Evolutionary conservation across 2,113 vertebrate species (phyloP), one percentile per base, ranked within the genome.

Genomic region (Cepphus grylle): DNA sequence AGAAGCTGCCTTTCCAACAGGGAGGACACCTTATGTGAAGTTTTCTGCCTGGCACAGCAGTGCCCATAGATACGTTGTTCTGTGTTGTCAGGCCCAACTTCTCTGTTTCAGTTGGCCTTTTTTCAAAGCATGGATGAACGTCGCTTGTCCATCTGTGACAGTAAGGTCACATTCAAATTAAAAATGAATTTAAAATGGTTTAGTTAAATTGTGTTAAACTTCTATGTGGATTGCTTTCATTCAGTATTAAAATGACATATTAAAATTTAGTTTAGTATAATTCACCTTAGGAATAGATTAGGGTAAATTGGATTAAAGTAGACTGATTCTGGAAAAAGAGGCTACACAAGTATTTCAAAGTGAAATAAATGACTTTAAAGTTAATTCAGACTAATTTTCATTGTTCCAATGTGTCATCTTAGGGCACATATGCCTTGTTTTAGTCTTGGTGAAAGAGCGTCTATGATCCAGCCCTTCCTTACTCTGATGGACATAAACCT

Each of bases 201-300:
- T 58, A 89, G 59, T 83, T 94, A 86, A 96, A 86, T 95, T 1
- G 2, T 34, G 29, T 83, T 83, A 81, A 85, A 88, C 47, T 81
- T 91, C 42, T 73, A 14, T 66, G 59, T 88, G 67, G n/a, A 32
- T 86, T 95, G 74, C 74, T 94, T 95, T 93, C 74, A 74, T 93
- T 93, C 66, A 53, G 66, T 77, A 82, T 94, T 96, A 90, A 95
- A 91, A 94, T 76, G 18, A 84, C 1, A 2, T 43, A 88, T 92
- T 93, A 88, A 88, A 95, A 93, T 93, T 92, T 50, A 90, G 36
- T 92, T 95, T 83, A 73, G 62, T 73, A n/a, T 95, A 96, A 94
- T 93, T 94, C 85, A 96, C 87, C 71, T 96, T 93, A 82, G 71
- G 79, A 96, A 81, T 88, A 66, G 90, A 86, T 97, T 94, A 95